These are phyloP conservation scores for Patagioenas fasciata DNA, from an alignment of 2,113 vertebrate genomes.

Conservation along the genomic window DNA sequence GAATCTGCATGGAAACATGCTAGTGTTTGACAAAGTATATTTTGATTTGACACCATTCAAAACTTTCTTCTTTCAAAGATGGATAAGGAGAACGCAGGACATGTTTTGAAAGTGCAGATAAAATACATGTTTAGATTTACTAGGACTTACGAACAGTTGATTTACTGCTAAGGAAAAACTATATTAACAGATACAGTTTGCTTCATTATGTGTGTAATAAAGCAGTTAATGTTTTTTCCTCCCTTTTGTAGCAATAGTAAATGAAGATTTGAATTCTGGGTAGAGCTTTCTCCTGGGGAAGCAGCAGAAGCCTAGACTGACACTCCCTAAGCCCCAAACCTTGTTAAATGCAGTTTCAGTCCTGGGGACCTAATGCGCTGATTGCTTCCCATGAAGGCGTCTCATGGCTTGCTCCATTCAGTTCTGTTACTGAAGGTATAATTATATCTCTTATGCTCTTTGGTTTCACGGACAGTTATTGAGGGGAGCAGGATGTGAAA, in stretches of 20 bases:
- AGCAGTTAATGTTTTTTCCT: constrained; percentile 56
- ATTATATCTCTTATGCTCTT: constrained; percentile 80
- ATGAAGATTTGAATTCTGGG: constrained; percentile 72
- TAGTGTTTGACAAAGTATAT: background rate
- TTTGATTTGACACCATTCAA: background rate
- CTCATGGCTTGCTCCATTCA: constrained; percentile 68
- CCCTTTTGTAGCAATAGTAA: constrained; percentile 52
- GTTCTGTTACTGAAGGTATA: constrained; percentile 74
- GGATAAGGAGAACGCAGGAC: constrained; percentile 8
- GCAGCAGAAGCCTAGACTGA: constrained; percentile 56
- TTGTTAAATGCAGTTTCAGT: constrained; percentile 81
- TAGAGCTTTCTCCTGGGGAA: constrained; percentile 65
- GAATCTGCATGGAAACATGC: background rate
- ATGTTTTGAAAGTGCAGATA: constrained; percentile 23
- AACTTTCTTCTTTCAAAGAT: background rate
- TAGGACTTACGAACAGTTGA: constrained; percentile 50
- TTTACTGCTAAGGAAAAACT: constrained; percentile 52
- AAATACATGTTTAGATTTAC: constrained; percentile 45
- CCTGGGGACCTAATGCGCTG: constrained; percentile 72
- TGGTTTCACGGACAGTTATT: constrained; percentile 58
- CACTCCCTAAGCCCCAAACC: constrained; percentile 80
- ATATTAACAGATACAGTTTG: constrained; percentile 44
- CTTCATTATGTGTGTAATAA: constrained; percentile 68
- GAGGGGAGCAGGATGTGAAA: background rate
- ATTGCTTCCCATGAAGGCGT: constrained; percentile 75